Conservation (phyloP, 1,140 invertebrate species). For the Pollicipes pollicipes region DNA sequence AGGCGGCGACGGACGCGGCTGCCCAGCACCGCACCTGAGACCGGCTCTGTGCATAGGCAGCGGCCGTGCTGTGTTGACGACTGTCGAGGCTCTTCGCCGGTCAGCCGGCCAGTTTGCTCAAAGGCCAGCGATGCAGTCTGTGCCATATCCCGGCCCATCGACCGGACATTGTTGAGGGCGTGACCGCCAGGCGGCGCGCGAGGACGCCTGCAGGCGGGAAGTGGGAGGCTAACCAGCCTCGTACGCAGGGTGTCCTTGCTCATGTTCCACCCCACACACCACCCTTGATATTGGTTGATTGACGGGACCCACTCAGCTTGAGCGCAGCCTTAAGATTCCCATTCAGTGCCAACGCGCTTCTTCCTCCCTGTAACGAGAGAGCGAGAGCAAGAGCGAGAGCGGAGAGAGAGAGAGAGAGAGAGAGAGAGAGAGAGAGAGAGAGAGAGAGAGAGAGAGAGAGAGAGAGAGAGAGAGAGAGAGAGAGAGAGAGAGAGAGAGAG, state of each 20-base stretch:
- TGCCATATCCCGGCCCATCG: not conserved
- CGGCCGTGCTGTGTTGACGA: not conserved
- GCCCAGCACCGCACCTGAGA: not conserved
- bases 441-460: too few relatives aligned
- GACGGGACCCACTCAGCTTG: not conserved
- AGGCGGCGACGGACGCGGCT: too few relatives aligned
- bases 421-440: too few relatives aligned
- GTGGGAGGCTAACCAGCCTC: too few relatives aligned
- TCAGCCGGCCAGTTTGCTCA: not conserved
- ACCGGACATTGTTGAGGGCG: not conserved
- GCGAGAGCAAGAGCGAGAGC: too few relatives aligned
- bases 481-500: too few relatives aligned
- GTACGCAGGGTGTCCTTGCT: not conserved
- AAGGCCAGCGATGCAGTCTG: not conserved
- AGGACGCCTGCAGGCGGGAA: too few relatives aligned
- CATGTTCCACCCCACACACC: not conserved
- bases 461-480: too few relatives aligned
- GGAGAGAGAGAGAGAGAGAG: too few relatives aligned
- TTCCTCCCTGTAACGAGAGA: not conserved
- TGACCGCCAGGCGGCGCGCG: too few relatives aligned
- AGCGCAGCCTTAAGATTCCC: not conserved
- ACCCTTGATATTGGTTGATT: not conserved
- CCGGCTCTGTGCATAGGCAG: too few relatives aligned
- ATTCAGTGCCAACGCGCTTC: not conserved
- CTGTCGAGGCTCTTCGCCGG: too few relatives aligned